Base-by-base conservation (phyloP, 2,888 invertebrate species). In the Therioaphis trifolii region DNA sequence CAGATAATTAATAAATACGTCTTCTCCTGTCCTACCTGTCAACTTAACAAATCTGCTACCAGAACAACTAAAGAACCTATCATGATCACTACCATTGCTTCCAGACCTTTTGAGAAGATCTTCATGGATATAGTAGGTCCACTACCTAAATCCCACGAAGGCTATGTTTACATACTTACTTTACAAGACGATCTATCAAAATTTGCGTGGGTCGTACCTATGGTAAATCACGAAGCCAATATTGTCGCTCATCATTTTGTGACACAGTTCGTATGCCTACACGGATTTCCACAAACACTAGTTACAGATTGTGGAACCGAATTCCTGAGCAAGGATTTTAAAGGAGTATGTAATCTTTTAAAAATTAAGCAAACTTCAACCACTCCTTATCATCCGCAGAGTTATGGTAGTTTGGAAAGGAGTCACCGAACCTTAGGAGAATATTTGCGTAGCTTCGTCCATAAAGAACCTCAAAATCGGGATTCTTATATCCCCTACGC, bases 261-360 rank as follows among this genome's bases (percentile, higher is more conserved):
- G 2, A 61, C 61, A 4, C 61, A 61, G 5, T 61, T 61, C 4
- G 61, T 61, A 14, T 61, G 61, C 4, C 4, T 61, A 27, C 61
- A 61, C 14, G 61, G 61, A 14, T 4, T 66, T 9, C 66, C 35
- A 1, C n/a, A 66, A n/a, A 40, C n/a, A 7, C 40, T 66, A 11
- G 66, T 66, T n/a, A 66, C 35, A 0, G 66, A 66, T 66, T 66
- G 66, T 40, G 66, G 66, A n/a, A 66, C 66, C 2, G n/a, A 29
- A 18, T 66, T 46, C 4, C 46, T 46, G 1, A 46, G 46, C 4
- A 46, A 46, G 2, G 46, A 12, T 46, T 46, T 46, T 46, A 46
- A 46, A 3, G 46, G 4, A 46, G 4, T 4, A 3, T 63, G 63
- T 29, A 29, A 63, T 0, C 29, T 63, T 18, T 9, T 63, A 4